These are phyloP conservation scores for Egretta garzetta DNA, from an alignment of 2,113 vertebrate genomes.

Conservation along the genomic window DNA sequence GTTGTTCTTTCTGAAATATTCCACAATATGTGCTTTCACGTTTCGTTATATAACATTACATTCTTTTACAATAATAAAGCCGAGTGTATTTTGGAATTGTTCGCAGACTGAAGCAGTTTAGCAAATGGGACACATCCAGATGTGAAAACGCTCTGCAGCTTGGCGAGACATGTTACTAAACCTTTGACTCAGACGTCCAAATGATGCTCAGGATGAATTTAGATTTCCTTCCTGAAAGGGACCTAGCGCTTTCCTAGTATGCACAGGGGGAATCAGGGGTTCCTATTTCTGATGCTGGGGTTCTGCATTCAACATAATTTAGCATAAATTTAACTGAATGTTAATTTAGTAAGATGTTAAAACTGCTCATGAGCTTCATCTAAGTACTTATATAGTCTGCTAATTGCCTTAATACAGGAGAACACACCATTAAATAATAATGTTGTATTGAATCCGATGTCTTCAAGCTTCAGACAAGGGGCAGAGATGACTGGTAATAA, in stretches of 20 bases:
- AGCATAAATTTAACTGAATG: not conserved
- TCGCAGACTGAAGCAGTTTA: slow-evolving; percentile 62
- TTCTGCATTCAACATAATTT: not conserved
- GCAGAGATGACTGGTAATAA: not conserved
- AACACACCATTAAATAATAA: not conserved
- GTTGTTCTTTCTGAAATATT: slow-evolving; percentile 51
- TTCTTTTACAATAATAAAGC: slow-evolving; percentile 59
- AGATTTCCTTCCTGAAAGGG: slow-evolving; percentile 48
- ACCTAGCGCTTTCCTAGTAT: not conserved
- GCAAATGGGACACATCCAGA: slow-evolving; percentile 58
- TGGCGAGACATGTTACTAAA: slow-evolving; percentile 66
- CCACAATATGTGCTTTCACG: slow-evolving; percentile 36
- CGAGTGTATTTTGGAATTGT: slow-evolving; percentile 54
- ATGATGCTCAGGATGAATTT: slow-evolving; percentile 53
- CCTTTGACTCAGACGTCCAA: slow-evolving; percentile 56
- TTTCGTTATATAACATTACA: slow-evolving; percentile 49
- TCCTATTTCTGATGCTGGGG: not conserved
- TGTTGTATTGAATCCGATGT: not conserved
- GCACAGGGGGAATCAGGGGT: not conserved
- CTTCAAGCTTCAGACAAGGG: not conserved
- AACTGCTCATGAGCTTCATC: not conserved
- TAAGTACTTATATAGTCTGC: not conserved
- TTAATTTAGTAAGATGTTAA: not conserved
- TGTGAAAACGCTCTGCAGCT: slow-evolving; percentile 60
- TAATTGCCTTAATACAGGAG: not conserved